These are phyloP conservation scores for Symphodus melops DNA, from an alignment of 2,113 vertebrate genomes.

Conservation along the genomic window DNA sequence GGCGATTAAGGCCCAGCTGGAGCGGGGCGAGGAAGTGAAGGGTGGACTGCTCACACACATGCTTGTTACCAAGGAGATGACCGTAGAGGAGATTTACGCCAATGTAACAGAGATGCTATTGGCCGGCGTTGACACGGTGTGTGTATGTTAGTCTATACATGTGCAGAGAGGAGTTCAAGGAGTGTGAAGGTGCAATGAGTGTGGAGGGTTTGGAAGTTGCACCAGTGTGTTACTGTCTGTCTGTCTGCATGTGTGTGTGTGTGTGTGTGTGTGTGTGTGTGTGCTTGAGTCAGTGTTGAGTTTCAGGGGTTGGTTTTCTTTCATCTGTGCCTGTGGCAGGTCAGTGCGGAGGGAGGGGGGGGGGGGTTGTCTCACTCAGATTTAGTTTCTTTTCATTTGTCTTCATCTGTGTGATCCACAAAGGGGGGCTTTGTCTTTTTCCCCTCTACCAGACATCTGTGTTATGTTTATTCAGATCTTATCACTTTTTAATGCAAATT, in stretches of 20 bases:
- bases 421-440: slow-evolving; percentile 56
- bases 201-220: slow-evolving; percentile 6
- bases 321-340: slow-evolving; percentile 67
- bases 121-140: slow-evolving; percentile 93
- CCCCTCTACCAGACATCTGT: slow-evolving; percentile 45
- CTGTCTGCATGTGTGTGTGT: slow-evolving; percentile 28
- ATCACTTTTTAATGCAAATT: not conserved
- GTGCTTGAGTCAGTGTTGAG: slow-evolving; percentile 47
- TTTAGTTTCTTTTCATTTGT: slow-evolving; percentile 68
- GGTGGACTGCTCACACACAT: slow-evolving; percentile 91
- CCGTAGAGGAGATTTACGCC: slow-evolving; percentile 93
- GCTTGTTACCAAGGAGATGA: slow-evolving; percentile 88
- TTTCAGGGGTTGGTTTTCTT: slow-evolving; percentile 71
- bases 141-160: slow-evolving; percentile 7
- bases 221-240: slow-evolving; percentile 14
- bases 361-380: slow-evolving; percentile 57
- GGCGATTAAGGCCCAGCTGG: slow-evolving; percentile 84
- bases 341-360: slow-evolving; percentile 34
- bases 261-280: slow-evolving; percentile 38
- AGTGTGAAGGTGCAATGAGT: slow-evolving; percentile 3
- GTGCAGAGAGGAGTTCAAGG: not conserved
- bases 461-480: slow-evolving; percentile 9
- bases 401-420: slow-evolving; percentile 52
- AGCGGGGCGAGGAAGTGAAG: slow-evolving; percentile 82
- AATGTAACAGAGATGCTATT: slow-evolving; percentile 95